Evolutionary conservation across 2,797 vertebrate species (phyloP).

Genomic region (Falco naumanni): DNA sequence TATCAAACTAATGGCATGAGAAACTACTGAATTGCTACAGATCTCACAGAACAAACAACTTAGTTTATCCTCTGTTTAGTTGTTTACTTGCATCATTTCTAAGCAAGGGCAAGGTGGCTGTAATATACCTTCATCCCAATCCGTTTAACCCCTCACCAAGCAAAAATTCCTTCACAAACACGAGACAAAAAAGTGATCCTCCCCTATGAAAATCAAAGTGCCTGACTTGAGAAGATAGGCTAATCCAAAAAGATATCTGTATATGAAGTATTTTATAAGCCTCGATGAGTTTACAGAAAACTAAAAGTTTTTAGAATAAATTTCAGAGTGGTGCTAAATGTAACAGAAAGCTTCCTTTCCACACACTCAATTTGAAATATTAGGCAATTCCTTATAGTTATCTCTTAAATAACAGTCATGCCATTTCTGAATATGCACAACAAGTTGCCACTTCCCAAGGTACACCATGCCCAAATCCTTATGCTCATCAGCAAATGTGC

Average conservation of each 20-base stretch:
- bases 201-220: neutral
- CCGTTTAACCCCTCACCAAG: neutral
- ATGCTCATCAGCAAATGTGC: neutral
- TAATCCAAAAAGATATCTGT: neutral
- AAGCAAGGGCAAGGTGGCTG: neutral
- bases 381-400: neutral
- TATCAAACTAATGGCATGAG: neutral
- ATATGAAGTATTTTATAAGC: neutral
- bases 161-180: neutral
- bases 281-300: neutral
- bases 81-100: neutral
- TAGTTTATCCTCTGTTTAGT: neutral
- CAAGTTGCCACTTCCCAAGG: neutral
- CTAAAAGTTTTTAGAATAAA: neutral
- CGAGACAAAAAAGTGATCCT: neutral
- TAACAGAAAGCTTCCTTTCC: neutral
- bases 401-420: neutral
- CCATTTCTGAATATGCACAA: neutral
- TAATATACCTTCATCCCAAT: neutral
- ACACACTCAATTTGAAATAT: neutral
- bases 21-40: neutral
- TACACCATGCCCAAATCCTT: neutral
- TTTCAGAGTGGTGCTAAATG: neutral
- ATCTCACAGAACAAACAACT: neutral
- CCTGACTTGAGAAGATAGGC: neutral